Conservation (phyloP, 2,797 vertebrate genomes). For the Acanthurus lineatus region DNA sequence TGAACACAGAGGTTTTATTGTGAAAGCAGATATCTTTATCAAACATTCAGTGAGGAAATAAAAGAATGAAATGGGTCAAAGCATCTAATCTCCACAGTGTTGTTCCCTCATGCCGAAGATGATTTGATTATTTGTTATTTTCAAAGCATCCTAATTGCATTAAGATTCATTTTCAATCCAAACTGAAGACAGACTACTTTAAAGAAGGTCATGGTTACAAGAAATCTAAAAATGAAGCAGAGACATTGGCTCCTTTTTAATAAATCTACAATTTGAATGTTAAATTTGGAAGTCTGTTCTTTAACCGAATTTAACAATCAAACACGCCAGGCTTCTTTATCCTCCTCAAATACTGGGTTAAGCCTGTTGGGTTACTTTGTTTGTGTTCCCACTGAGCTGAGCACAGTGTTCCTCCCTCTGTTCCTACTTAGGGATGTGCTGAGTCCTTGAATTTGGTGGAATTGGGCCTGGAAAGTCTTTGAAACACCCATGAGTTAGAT, state of each 20-base stretch:
- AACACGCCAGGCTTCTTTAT: not conserved
- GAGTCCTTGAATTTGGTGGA: no score
- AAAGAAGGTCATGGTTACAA: not conserved
- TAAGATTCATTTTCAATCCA: not conserved
- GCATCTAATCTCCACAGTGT: not conserved
- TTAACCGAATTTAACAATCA: not conserved
- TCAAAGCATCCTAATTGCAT: not conserved
- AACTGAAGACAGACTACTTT: not conserved
- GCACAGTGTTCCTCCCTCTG: no score
- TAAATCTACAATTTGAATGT: no score
- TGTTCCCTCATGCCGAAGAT: not conserved
- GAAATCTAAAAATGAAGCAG: not conserved
- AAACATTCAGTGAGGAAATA: conserved; percentile 1
- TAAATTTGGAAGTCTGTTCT: not conserved
- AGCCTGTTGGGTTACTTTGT: not conserved
- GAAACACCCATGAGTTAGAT: no score
- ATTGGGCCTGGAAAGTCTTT: no score
- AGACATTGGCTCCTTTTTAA: not conserved
- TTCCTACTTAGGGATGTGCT: no score
- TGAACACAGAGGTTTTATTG: conserved; percentile 28
- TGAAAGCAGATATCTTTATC: conserved; percentile 1
- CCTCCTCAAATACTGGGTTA: not conserved
- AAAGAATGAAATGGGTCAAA: not conserved
- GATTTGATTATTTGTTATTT: not conserved
- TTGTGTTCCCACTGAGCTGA: not conserved